Evolutionary conservation across 2,113 vertebrate species (phyloP).

Genomic region (Sminthopsis crassicaudata): DNA sequence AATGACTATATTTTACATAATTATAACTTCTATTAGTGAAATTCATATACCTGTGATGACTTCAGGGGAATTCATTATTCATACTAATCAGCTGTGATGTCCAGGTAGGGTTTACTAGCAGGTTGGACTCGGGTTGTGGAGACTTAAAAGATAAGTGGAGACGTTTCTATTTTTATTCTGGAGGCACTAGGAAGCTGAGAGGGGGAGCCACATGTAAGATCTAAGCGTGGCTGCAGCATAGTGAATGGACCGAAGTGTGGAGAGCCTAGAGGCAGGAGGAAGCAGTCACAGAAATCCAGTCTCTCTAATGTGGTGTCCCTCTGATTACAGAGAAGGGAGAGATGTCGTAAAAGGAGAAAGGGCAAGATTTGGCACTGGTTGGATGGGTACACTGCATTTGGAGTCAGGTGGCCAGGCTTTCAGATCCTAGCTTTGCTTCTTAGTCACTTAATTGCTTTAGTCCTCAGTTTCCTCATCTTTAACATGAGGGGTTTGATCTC

Average conservation of each 20-base stretch:
- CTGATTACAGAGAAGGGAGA: neutral
- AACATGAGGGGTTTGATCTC: neutral
- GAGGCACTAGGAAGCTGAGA: neutral
- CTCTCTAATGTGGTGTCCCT: neutral
- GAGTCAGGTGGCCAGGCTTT: neutral
- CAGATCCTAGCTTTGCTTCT: neutral
- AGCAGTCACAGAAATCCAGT: neutral
- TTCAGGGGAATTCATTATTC: neutral
- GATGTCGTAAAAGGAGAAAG: neutral
- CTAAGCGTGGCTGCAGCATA: neutral
- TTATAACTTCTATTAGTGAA: neutral
- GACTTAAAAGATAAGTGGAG: neutral
- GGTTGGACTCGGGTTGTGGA: neutral
- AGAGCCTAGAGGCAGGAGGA: neutral
- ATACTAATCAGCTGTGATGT: neutral
- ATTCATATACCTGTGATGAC: neutral
- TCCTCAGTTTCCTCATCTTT: neutral
- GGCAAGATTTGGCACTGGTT: neutral
- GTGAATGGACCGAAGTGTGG: neutral
- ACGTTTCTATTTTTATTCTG: neutral
- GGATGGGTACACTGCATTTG: too few relatives aligned
- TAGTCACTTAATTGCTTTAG: neutral
- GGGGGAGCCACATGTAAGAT: neutral
- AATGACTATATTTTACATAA: neutral
- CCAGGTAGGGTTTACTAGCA: neutral